Evolutionary conservation across 2,888 invertebrate species (phyloP), one percentile per base, ranked within the genome.

Genomic region (Euclidia mi): DNA sequence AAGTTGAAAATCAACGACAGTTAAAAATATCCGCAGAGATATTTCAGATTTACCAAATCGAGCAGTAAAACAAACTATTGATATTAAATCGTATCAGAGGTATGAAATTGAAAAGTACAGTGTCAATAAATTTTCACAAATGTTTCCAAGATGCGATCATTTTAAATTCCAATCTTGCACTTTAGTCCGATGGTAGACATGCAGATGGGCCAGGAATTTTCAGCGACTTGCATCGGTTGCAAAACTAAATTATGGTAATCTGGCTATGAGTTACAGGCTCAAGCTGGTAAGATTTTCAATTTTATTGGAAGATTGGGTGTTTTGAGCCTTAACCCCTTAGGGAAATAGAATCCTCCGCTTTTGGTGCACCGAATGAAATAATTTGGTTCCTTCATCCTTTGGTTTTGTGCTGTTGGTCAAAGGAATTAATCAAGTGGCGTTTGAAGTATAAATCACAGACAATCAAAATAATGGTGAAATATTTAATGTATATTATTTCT

Each of bases 101-200:
- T 61, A 56, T 64, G 37, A 57, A 63, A 68, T 65, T 56, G 40
- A 49, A 60, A 62, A 61, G 56, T 52, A 43, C 42, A 45, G 58
- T n/a, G 55, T 67, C 50, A 56, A 79, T 81, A 77, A 81, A 74
- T 78, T 80, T 76, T 79, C 78, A 65, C 74, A 79, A 84, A 80
- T 79, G 79, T 81, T 84, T 81, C 68, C 72, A 74, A 80, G 71
- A 84, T 77, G 82, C 79, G 79, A 82, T 80, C 77, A 88, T 91
- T 89, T 89, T 81, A 88, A 89, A 91, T 87, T 91, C 88, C 85
- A 84, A 89, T 88, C 82, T 88, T 85, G 88, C 90, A 87, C 86
- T 89, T 87, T 81, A 81, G 80, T 79, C 69, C 70, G 76, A 71
- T 83, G 78, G 82, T 70, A 81, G 84, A 82, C 87, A 84, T 87